Conservation (phyloP, 2,888 invertebrate species). For the Chouioia cunea region DNA sequence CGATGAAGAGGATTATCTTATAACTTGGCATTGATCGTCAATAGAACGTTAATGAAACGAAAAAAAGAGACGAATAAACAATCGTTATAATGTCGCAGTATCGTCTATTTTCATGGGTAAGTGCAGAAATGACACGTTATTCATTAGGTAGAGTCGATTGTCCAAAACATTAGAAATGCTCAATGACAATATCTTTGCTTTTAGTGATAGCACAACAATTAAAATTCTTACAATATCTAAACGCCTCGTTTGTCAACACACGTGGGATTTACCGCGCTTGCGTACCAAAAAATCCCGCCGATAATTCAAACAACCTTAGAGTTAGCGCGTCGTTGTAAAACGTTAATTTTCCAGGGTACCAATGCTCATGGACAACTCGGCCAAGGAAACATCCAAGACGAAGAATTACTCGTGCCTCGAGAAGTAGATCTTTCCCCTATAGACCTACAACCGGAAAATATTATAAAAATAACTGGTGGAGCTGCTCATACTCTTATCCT, state of each 20-base stretch:
- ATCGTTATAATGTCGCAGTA: conserved; percentile 4
- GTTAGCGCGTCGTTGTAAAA: too few relatives aligned
- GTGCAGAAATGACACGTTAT: neutral
- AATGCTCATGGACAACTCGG: conserved; percentile 88
- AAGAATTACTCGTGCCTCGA: conserved; percentile 76
- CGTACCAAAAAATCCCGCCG: conserved; percentile 9
- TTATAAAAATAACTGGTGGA: conserved; percentile 79
- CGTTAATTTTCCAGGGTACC: conserved; percentile 75
- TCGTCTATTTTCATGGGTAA: conserved; percentile 41
- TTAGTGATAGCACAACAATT: too few relatives aligned
- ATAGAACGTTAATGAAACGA: too few relatives aligned
- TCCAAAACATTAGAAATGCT: too few relatives aligned
- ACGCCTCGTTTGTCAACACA: neutral
- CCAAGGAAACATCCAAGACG: conserved; percentile 76
- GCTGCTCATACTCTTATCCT: conserved; percentile 83
- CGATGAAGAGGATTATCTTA: too few relatives aligned
- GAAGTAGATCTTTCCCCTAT: conserved; percentile 64
- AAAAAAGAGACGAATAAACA: too few relatives aligned
- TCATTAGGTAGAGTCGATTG: too few relatives aligned
- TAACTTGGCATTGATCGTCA: too few relatives aligned
- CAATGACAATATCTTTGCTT: too few relatives aligned
- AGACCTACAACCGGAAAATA: conserved; percentile 67
- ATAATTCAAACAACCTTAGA: conserved; percentile 6
- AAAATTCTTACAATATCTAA: neutral
- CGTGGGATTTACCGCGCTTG: conserved; percentile 11